Percentiles rank a stretch among this genome's conserved stretches.
phyloP scores from a whole-genome alignment of 2,888 invertebrate species.

The Monoplex corrugatus region DNA sequence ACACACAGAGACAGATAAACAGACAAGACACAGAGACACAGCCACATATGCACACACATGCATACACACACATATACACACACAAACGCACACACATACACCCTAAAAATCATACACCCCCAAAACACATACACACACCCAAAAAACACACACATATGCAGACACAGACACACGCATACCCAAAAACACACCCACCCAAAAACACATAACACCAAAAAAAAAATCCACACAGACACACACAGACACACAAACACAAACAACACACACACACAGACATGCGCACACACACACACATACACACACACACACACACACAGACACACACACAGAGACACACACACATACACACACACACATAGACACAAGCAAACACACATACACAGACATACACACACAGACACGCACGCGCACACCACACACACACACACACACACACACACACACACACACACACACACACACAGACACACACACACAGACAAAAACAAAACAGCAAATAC shows the following conservation, averaged over 20 bases:
- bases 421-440: constrained; percentile 31
- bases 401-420: neutral
- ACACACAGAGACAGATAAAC: neutral
- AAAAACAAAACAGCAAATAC: neutral
- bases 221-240: neutral
- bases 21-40: no score
- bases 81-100: neutral
- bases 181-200: neutral
- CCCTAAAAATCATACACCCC: neutral
- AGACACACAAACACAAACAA: neutral
- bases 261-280: neutral
- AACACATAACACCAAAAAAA: neutral
- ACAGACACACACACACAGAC: neutral
- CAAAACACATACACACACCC: neutral
- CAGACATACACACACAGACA: neutral
- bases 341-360: neutral
- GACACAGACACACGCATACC: neutral
- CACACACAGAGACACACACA: neutral
- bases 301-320: neutral
- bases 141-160: neutral
- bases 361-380: neutral
- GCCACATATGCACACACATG: neutral
- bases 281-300: neutral
- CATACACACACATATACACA: neutral
- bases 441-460: constrained; percentile 23